Evolutionary conservation across 2,888 invertebrate species (phyloP).

Genomic region (Epirrhoe alternata): DNA sequence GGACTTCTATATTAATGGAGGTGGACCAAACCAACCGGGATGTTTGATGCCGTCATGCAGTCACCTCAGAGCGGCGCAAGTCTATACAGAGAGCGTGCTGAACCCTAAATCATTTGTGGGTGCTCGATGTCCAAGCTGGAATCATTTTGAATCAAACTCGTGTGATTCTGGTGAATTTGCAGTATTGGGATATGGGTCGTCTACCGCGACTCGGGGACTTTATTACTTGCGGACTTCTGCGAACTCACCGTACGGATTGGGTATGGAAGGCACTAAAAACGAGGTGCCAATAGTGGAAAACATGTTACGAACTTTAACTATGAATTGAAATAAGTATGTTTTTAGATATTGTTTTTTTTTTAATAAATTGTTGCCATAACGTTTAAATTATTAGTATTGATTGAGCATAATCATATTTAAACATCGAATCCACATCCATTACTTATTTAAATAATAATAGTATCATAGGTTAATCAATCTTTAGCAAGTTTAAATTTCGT

Average conservation of each 20-base stretch:
- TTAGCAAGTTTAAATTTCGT: background rate
- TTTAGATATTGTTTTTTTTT: conserved; percentile 21
- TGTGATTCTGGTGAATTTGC: conserved; percentile 68
- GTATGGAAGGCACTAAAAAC: conserved; percentile 70
- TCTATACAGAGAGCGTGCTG: conserved; percentile 74
- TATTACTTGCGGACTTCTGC: conserved; percentile 75
- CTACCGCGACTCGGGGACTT: conserved; percentile 68
- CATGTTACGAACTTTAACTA: conserved; percentile 60
- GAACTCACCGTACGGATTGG: conserved; percentile 71
- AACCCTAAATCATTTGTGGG: conserved; percentile 74
- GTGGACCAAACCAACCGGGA: conserved; percentile 89
- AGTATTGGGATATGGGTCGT: conserved; percentile 78
- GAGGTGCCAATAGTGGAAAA: conserved; percentile 49
- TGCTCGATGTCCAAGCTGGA: conserved; percentile 71
- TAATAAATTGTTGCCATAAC: conserved; percentile 53
- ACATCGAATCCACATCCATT: background rate
- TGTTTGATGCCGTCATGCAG: conserved; percentile 84
- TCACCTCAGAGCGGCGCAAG: conserved; percentile 75
- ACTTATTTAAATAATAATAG: background rate
- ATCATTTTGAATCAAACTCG: conserved; percentile 67
- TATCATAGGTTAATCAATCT: too few species aligned
- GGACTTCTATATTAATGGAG: conserved; percentile 91
- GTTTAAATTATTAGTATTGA: background rate
- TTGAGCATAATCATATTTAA: background rate
- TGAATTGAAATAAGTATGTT: conserved; percentile 34